Evolutionary conservation across 2,113 vertebrate species (phyloP).

Genomic region (Stercorarius parasiticus): DNA sequence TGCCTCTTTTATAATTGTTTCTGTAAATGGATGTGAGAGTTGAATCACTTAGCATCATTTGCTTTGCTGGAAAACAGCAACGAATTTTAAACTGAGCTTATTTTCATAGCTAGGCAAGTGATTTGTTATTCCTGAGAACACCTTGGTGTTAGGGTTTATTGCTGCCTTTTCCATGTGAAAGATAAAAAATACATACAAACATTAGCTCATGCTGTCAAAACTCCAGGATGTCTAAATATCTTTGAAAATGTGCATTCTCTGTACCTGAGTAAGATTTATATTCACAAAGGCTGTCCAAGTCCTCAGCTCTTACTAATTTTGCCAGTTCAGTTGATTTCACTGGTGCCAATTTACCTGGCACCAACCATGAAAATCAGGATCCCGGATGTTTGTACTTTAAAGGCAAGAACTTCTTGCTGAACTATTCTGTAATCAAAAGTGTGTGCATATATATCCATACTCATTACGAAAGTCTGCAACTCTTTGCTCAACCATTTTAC

Average conservation of each 20-base stretch:
- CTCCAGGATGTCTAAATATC: background rate
- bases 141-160: background rate
- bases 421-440: background rate
- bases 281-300: background rate
- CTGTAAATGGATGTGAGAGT: slow-evolving; percentile 33
- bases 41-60: slow-evolving; percentile 37
- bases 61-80: background rate
- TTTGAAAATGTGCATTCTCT: background rate
- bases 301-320: background rate
- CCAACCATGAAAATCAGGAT: background rate
- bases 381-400: background rate
- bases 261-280: background rate
- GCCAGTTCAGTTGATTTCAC: background rate
- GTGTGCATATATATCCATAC: too few relatives aligned
- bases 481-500: background rate
- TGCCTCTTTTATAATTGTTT: slow-evolving; percentile 41
- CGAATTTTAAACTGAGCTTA: background rate
- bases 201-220: background rate
- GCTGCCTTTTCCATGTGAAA: background rate
- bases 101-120: background rate
- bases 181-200: background rate
- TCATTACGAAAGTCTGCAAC: background rate
- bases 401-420: background rate
- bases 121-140: background rate
- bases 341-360: background rate